Evolutionary conservation across 92 coral and sea anemone genomes (phyloP), one percentile per base, ranked within the genome.

Genomic region (Metridium senile): DNA sequence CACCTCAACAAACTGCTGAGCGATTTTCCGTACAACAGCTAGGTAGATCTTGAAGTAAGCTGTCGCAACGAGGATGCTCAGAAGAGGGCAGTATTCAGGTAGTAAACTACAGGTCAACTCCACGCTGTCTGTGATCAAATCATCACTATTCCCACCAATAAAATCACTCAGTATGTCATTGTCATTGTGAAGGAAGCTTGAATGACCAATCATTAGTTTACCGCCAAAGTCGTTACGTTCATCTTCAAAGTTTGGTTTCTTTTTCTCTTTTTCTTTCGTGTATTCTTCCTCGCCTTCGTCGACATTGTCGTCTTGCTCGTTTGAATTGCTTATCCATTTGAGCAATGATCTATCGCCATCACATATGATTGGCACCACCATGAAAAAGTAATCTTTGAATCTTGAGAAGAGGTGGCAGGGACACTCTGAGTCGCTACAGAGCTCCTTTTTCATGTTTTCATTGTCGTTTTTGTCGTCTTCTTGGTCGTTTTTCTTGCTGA

Each of bases 401-500:
- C 52, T 49, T 1, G 64, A 11, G 23, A 77, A 56, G 66, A 49
- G 68, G 35, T 77, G 82, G 31, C 82, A 77, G 26, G 74, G 74
- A 64, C 82, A 77, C 10, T 33, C 45, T n/a, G 28, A 23, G 20
- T 77, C 56, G 0, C 68, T 43, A 34, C 82, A 77, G 25, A 54
- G 57, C 1, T 45, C 65, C 68, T 57, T 21, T 23, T 33, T 57
- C 10, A 27, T 32, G 66, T 26, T 22, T 9, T 57, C 78, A 6
- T 58, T 73, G 23, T 21, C 39, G n/a, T 63, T 31, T 35, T 30
- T 54, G 66, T 23, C 22, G 11, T 3, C 31, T n/a, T n/a, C n/a
- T n/a, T n/a, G n/a, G 45, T 20, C 45, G 69, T 63, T 31, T 63
- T 26, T 39, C 49, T 39, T 39, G 3, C 9, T 22, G 11, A 59